These are phyloP conservation scores for Holotrichia oblita DNA, from an alignment of 1,140 invertebrate genomes.

Conservation along the genomic window DNA sequence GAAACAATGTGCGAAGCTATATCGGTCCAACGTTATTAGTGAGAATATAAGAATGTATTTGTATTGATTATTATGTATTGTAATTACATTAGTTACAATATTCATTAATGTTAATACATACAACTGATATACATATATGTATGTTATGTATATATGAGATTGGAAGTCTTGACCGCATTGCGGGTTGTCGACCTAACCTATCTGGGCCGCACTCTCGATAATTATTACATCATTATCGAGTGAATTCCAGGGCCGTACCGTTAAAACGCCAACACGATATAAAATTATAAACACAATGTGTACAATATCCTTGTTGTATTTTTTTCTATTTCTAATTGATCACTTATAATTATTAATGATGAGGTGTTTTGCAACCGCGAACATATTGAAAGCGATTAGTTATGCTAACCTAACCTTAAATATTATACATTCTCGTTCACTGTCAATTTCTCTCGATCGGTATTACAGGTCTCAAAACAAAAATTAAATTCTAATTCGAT, in stretches of 20 bases:
- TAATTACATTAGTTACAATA: constrained; percentile 1
- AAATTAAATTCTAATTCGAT: no score
- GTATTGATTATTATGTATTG: not conserved
- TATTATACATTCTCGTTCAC: no score
- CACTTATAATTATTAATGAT: not conserved
- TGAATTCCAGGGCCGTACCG: constrained; percentile 38
- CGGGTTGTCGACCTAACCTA: constrained; percentile 44
- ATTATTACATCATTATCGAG: constrained; percentile 36
- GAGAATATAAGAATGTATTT: not conserved
- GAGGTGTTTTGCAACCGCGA: not conserved
- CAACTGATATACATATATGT: constrained; percentile 6
- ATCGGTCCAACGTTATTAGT: not conserved
- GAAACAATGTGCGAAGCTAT: not conserved
- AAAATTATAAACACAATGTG: not conserved
- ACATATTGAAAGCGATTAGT: no score
- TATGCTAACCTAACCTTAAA: no score
- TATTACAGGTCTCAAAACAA: no score
- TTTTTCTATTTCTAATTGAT: not conserved
- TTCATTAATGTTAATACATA: constrained; percentile 9
- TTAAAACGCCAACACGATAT: constrained; percentile 21
- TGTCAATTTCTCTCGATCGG: no score
- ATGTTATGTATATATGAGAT: constrained; percentile 18
- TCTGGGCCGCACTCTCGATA: constrained; percentile 46
- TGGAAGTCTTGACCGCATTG: constrained; percentile 51
- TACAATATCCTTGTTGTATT: not conserved